phyloP scores from a whole-genome alignment of 1,140 invertebrate genomes.

The Dysdera silvatica region DNA sequence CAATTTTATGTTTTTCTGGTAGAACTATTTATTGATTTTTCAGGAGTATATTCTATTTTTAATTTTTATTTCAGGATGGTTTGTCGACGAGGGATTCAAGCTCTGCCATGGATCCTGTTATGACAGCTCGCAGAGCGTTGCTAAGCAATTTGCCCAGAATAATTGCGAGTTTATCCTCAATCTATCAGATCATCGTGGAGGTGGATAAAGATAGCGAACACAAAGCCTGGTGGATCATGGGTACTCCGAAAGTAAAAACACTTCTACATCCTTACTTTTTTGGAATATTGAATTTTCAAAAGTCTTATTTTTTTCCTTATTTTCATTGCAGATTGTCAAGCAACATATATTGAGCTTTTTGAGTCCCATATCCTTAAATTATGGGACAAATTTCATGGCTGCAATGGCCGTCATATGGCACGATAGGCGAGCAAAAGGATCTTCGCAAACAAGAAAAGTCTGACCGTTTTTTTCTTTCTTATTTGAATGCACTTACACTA shows the following conservation, averaged over 20 bases:
- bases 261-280: conserved; percentile 1
- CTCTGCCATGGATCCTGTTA: conserved; percentile 40
- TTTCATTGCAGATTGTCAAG: conserved; percentile 52
- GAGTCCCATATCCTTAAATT: conserved; percentile 76
- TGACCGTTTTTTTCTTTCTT: conserved; percentile 12
- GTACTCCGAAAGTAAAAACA: conserved; percentile 39
- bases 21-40: neutral
- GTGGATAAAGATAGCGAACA: conserved; percentile 14
- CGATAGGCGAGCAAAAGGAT: conserved; percentile 51
- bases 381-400: conserved; percentile 71
- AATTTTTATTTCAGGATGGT: neutral
- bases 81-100: conserved; percentile 1
- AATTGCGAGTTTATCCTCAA: conserved; percentile 63
- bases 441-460: conserved; percentile 12
- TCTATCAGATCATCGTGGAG: conserved; percentile 57
- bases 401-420: conserved; percentile 85
- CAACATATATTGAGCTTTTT: conserved; percentile 75
- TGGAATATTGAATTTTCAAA: conserved; percentile 3
- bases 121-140: conserved; percentile 61
- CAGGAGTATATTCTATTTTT: neutral
- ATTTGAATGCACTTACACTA: neutral
- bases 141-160: conserved; percentile 72
- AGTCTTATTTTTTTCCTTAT: neutral
- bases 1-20: neutral
- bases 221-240: conserved; percentile 41